Base-by-base conservation (phyloP, 23 tunicate species). In the Ascidia mentula region DNA sequence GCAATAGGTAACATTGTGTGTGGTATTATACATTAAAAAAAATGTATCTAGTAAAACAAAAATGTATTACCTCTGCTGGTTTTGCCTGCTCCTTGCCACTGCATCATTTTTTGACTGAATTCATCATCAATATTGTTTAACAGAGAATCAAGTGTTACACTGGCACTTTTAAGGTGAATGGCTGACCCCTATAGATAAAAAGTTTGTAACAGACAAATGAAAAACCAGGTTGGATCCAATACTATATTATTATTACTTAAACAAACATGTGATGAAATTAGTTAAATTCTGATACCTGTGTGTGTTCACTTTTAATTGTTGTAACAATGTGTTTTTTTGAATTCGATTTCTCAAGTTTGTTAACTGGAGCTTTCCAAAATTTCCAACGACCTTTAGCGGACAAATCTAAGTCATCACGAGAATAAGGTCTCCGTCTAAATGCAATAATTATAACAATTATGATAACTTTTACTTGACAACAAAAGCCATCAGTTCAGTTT, bases 81-180 rank as follows among this genome's bases (percentile, higher is more conserved):
- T 53, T 28, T 73, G 24, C 13, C 33, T 32, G 82, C 20, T 40
- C 82, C 40, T 40, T 69, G 72, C 75, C 77, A 53, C 53, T 71
- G 82, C 36, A 80, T n/a, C 90, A 71, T 86, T 78, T 79, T 73
- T 37, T 60, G 76, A 39, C 84, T 79, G 31, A 60, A 69, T 42
- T 85, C 82, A 60, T 73, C 53, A 59, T 73, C 84, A 26, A 70
- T 38, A 69, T 86, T 86, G 40, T 71, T 79, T 5, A 86, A 65
- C 74, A 79, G 75, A 31, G 90, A 40, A 46, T 86, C 90, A 5
- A 86, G 30, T 20, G 84, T 79, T 18, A 79, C 74, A 74, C 82
- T 79, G 8, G 84, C 90, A 36, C 84, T 79, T 38, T 86, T 86
- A 70, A 79, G 59, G 38, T 86, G 90, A 20, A 86, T 60, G 5